A percentile compares a stretch with the other conserved stretches of the same genome.
These are phyloP conservation scores for Paramormyrops kingsleyae DNA, from an alignment of 2,113 vertebrate species.

Conservation along the genomic window DNA sequence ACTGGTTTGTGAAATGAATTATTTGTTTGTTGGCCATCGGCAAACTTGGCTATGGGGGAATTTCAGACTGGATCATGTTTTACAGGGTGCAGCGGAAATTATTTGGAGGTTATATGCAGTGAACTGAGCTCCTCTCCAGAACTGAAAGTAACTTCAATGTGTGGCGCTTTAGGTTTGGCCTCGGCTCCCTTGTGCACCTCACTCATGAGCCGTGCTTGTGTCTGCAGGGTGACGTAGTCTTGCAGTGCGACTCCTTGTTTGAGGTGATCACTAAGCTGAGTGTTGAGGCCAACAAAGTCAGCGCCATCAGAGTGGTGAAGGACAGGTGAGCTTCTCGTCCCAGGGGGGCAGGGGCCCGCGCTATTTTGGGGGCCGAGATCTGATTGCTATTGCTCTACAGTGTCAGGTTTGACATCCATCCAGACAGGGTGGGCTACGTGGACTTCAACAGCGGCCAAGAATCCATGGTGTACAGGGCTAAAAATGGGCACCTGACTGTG, in stretches of 20 bases:
- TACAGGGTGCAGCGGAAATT: not conserved
- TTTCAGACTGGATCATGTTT: not conserved
- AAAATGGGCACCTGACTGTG: constrained; percentile 85
- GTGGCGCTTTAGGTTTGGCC: not conserved
- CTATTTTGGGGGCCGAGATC: not conserved
- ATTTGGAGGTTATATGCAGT: not conserved
- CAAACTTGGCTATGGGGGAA: not conserved
- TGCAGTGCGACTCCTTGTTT: constrained; percentile 66
- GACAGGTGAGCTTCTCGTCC: constrained; percentile 66
- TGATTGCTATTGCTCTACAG: constrained; percentile 47
- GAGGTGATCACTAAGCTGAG: constrained; percentile 66
- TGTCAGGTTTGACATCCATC: constrained; percentile 75
- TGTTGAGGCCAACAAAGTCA: constrained; percentile 60
- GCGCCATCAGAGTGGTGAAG: constrained; percentile 63
- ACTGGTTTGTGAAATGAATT: not conserved
- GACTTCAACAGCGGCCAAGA: constrained; percentile 78
- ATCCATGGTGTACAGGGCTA: constrained; percentile 79
- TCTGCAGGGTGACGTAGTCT: constrained; percentile 62
- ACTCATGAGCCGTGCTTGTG: not conserved
- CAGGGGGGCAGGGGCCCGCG: too few species aligned
- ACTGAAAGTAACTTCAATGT: not conserved
- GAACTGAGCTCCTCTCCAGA: not conserved
- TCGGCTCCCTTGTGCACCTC: not conserved
- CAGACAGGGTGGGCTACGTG: constrained; percentile 79
- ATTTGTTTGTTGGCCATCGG: not conserved